phyloP scores from a whole-genome alignment of 2,797 vertebrate species.

The Silurus lanzhouensis region DNA sequence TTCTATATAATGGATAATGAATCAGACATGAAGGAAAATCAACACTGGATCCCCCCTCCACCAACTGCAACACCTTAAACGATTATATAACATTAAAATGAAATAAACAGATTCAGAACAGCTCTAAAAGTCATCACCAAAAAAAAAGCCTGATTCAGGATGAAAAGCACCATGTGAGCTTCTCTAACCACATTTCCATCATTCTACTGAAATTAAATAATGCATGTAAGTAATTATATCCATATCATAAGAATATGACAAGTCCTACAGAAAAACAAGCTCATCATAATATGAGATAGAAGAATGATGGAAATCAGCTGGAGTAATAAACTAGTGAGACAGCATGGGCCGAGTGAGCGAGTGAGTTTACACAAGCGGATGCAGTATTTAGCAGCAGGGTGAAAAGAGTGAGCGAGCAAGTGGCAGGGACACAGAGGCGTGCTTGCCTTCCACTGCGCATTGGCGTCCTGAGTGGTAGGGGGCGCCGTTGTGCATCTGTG shows the following conservation, averaged over 20 bases:
- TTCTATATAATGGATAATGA: not conserved
- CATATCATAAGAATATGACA: not conserved
- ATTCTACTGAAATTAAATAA: not conserved
- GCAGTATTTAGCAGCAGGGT: constrained; percentile 62
- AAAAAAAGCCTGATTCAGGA: not conserved
- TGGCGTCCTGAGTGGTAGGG: constrained; percentile 98
- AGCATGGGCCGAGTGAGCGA: constrained; percentile 34
- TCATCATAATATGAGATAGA: not conserved
- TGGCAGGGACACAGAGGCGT: constrained; percentile 67
- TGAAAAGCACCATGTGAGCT: not conserved
- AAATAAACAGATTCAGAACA: not conserved
- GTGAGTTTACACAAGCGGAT: constrained; percentile 59
- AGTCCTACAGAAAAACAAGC: not conserved
- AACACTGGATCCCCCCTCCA: not conserved
- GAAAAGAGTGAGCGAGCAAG: constrained; percentile 62
- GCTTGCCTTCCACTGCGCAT: constrained; percentile 99
- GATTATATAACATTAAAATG: not conserved
- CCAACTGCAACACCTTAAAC: not conserved
- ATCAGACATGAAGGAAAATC: not conserved
- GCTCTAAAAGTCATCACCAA: not conserved
- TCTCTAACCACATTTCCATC: constrained; percentile 7
- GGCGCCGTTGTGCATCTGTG: constrained; percentile 95
- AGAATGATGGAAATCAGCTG: constrained; percentile 40
- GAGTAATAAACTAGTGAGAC: constrained; percentile 27
- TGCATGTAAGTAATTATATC: not conserved